Evolutionary conservation across 2,888 invertebrate genomes (phyloP).

Genomic region (Cephonodes hylas): DNA sequence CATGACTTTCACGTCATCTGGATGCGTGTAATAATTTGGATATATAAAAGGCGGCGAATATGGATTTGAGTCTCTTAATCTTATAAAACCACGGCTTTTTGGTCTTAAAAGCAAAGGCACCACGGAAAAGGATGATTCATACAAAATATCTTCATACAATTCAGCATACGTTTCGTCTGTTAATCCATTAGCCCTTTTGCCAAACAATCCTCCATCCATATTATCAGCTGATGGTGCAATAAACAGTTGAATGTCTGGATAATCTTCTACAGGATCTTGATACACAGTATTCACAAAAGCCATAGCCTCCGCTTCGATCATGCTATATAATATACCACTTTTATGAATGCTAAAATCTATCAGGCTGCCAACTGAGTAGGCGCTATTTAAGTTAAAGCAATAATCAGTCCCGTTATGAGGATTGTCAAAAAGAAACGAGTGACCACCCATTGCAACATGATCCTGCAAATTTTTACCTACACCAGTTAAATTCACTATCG

Average conservation of each 20-base stretch:
- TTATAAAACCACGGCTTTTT: constrained; percentile 85
- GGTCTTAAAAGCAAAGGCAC: constrained; percentile 88
- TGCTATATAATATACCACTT: constrained; percentile 86
- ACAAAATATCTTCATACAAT: constrained; percentile 86
- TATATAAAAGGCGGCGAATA: constrained; percentile 89
- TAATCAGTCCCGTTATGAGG: constrained; percentile 80
- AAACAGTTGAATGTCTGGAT: constrained; percentile 90
- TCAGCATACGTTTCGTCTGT: constrained; percentile 84
- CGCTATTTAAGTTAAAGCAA: constrained; percentile 85
- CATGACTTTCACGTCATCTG: constrained; percentile 85
- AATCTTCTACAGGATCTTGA: constrained; percentile 83
- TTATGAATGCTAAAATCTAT: constrained; percentile 82
- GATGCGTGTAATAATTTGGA: constrained; percentile 91
- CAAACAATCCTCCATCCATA: constrained; percentile 88
- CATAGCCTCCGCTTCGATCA: constrained; percentile 90
- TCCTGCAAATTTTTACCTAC: constrained; percentile 92
- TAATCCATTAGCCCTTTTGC: constrained; percentile 85
- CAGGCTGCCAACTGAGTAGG: constrained; percentile 82
- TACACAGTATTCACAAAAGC: constrained; percentile 89
- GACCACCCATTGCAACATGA: constrained; percentile 90
- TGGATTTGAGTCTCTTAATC: constrained; percentile 85
- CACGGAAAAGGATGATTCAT: constrained; percentile 84
- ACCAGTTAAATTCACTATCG: constrained; percentile 83
- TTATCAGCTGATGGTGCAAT: constrained; percentile 88
- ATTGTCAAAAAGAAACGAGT: constrained; percentile 86